phyloP scores from a whole-genome alignment of 2,113 vertebrate genomes.

The Pelusios castaneus region DNA sequence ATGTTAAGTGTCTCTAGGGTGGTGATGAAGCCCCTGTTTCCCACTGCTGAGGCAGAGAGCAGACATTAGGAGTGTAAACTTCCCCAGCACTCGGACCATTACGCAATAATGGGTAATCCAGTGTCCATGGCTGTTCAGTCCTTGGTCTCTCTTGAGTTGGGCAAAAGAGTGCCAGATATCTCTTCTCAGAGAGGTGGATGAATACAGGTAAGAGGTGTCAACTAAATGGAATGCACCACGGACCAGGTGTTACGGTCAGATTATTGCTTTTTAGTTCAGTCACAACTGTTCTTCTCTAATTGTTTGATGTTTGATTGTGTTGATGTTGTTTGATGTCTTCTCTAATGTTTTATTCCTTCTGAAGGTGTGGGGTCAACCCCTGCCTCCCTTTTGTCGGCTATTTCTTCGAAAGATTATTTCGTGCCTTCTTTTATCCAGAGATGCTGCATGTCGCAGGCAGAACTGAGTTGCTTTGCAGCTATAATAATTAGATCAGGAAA shows the following conservation, averaged over 20 bases:
- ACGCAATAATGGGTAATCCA: not conserved
- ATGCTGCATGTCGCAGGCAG: not conserved
- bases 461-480: slow-evolving; percentile 14
- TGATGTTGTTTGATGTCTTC: too few relatives aligned
- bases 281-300: not conserved
- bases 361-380: not conserved
- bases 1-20: not conserved
- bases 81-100: not conserved
- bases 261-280: not conserved
- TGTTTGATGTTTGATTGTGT: not conserved
- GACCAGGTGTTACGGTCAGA: not conserved
- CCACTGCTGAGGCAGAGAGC: not conserved
- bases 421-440: not conserved
- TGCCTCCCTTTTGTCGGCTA: not conserved
- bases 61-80: not conserved
- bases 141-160: not conserved
- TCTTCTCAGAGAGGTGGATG: not conserved
- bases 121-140: not conserved
- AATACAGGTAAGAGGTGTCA: not conserved
- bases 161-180: not conserved
- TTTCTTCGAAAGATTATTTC: not conserved
- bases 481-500: slow-evolving; percentile 24
- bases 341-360: not conserved
- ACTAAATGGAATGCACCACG: not conserved
- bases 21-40: not conserved